Evolutionary conservation across 2,888 invertebrate genomes (phyloP), one percentile per base, ranked within the genome.

Genomic region (Drosophila vallismaia): DNA sequence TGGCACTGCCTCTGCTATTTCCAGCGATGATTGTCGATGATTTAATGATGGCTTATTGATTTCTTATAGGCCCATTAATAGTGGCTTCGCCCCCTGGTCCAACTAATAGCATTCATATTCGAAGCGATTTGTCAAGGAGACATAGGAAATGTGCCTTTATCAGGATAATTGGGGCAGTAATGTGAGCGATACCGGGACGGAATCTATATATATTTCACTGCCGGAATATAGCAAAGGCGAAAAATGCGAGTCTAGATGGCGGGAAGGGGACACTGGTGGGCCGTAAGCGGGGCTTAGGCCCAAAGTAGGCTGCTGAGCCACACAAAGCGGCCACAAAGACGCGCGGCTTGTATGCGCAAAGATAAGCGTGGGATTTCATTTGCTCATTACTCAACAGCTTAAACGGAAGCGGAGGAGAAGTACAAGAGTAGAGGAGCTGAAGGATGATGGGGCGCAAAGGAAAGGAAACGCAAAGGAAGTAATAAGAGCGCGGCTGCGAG

Each of bases 351-450:
- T 79, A 75, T 79, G 82, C 62, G 74, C 67, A 71, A 68, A 84
- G 82, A 82, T 82, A 82, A 82, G 82, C 87, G 78, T 68, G 75
- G 82, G 87, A 86, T 86, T 82, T 84, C 79, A 85, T 78, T 84
- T 86, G 87, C 82, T 84, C 82, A 86, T 82, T 82, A 82, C 85
- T 82, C 82, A 82, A 84, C 70, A 73, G 82, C 82, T 82, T 86
- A 76, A 72, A 70, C 19, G 54, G 24, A 45, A 38, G 58, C 52
- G 44, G 77, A 45, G 51, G 45, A 28, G 51, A 44, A 31, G 42
- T 5, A 38, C 36, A 28, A 28, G 24, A 19, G 19, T 2, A 19
- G 7, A 2, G 33, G 44, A 46, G 44, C 49, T 8, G 52, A 28
- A 45, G 51, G 45, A 28, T 40, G 44, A 31, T 38, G 5, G 40